Evolutionary conservation across 2,888 invertebrate genomes (phyloP), one percentile per base, ranked within the genome.

Genomic region (Pseudoips prasinana): DNA sequence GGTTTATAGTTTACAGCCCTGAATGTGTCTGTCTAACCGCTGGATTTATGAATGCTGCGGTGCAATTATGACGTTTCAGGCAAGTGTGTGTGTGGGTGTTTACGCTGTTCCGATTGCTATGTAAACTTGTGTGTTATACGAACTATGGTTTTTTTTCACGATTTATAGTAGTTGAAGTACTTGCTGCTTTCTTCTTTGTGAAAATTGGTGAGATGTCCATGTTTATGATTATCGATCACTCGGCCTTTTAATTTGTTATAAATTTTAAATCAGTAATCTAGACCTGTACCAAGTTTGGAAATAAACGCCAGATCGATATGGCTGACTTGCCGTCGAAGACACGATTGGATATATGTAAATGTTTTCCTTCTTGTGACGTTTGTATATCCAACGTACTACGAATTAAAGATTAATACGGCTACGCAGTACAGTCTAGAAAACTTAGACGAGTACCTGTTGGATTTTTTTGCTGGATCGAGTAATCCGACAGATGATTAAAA

Each of bases 251-350:
- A 65, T 60, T 62, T 46, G 65, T 66, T 70, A 70, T 80, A 75
- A 70, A 80, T 82, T 72, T 78, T 81, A 70, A 73, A 80, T 73
- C 54, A 66, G 61, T 61, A 71, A 70, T 68, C 71, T 68, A 66
- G 67, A 63, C 70, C 42, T 57, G 62, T 58, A 58, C 60, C 40
- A 38, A 58, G 70, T 69, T 18, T 68, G 52, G 57, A 80, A 85
- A 83, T 83, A 82, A 77, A 76, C 74, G 58, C 52, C 41, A 72
- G 67, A 81, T 86, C 83, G 73, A 84, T 84, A 73, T 60, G 53
- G 55, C 50, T 46, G 46, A 58, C 64, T 53, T 38, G 39, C 42
- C 68, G 55, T 7, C 20, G 20, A 20, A 14, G 5, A 14, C 14
- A 3, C 14, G 2, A 7, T 20, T 5, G 20, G 20, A 5, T 14